Evolutionary conservation across 2,797 vertebrate species (phyloP).

Genomic region (Brotula barbata): DNA sequence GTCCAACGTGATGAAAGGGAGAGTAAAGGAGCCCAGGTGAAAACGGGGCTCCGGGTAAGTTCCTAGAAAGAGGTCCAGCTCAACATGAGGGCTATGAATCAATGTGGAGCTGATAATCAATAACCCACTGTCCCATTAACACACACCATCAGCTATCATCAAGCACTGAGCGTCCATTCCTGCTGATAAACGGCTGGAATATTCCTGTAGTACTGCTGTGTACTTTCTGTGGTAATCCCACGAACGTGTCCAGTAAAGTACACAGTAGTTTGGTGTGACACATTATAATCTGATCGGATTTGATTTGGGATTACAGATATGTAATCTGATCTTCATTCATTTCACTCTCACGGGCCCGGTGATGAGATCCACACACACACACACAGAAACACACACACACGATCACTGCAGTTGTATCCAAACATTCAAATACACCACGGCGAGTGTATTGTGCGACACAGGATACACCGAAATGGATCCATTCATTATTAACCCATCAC

Average conservation of each 20-base stretch:
- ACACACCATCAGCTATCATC: constrained; percentile 31
- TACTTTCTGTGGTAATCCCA: neutral
- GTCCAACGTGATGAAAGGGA: constrained; percentile 21
- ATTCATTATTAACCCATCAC: constrained; percentile 26
- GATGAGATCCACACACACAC: constrained; percentile 12
- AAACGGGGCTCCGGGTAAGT: no score
- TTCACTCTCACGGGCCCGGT: constrained; percentile 42
- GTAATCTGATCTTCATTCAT: constrained; percentile 55
- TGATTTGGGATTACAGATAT: constrained; percentile 3
- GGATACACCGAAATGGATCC: neutral
- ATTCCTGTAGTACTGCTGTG: neutral
- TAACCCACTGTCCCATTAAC: constrained; percentile 13
- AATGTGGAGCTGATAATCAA: constrained; percentile 8
- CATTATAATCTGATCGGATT: neutral
- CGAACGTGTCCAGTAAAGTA: no score
- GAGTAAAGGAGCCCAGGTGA: neutral
- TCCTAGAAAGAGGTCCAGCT: neutral
- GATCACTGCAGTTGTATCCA: constrained; percentile 19
- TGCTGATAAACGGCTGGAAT: neutral
- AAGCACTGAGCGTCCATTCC: constrained; percentile 14
- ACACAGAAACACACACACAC: no score
- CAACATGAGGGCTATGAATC: neutral
- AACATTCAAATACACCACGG: neutral
- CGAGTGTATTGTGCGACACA: neutral
- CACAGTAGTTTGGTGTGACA: no score